Conservation (phyloP, 1,140 invertebrate species). For the Cotesia chilonis region DNA sequence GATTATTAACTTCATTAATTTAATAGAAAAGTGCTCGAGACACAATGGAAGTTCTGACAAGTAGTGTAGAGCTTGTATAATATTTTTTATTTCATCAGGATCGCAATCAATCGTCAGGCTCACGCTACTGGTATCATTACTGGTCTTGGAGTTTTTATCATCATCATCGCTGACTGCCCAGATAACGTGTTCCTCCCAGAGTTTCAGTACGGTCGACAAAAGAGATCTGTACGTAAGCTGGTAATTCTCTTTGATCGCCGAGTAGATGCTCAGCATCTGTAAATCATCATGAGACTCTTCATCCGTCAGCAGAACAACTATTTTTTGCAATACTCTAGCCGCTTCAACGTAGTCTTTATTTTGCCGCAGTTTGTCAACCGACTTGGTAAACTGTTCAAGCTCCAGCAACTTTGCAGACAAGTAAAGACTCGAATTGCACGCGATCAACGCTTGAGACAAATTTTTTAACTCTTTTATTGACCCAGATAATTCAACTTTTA, state of each 20-base stretch:
- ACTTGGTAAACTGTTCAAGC: conserved; percentile 65
- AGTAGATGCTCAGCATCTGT: conserved; percentile 64
- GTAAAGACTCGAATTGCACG: conserved; percentile 64
- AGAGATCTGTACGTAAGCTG: conserved; percentile 57
- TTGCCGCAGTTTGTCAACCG: conserved; percentile 62
- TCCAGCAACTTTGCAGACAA: conserved; percentile 66
- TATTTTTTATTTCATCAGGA: conserved; percentile 57
- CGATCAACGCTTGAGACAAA: conserved; percentile 65
- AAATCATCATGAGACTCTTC: conserved; percentile 60
- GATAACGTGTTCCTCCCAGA: conserved; percentile 65
- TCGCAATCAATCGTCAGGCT: conserved; percentile 58
- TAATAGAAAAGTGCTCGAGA: conserved; percentile 65
- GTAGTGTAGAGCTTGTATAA: conserved; percentile 64
- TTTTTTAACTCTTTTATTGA: conserved; percentile 68
- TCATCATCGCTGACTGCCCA: conserved; percentile 47
- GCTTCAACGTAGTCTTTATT: conserved; percentile 62
- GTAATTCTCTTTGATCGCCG: conserved; percentile 57
- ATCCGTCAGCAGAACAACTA: conserved; percentile 63
- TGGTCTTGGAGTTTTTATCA: conserved; percentile 4
- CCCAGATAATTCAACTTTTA: conserved; percentile 68
- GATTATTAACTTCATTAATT: conserved; percentile 67
- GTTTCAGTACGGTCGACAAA: conserved; percentile 57
- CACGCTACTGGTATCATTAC: conserved; percentile 40
- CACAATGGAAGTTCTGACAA: conserved; percentile 63
- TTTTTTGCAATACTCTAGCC: conserved; percentile 63